Evolutionary conservation across 2,113 vertebrate species (phyloP), one percentile per base, ranked within the genome.

Genomic region (human (Homo sapiens)): DNA sequence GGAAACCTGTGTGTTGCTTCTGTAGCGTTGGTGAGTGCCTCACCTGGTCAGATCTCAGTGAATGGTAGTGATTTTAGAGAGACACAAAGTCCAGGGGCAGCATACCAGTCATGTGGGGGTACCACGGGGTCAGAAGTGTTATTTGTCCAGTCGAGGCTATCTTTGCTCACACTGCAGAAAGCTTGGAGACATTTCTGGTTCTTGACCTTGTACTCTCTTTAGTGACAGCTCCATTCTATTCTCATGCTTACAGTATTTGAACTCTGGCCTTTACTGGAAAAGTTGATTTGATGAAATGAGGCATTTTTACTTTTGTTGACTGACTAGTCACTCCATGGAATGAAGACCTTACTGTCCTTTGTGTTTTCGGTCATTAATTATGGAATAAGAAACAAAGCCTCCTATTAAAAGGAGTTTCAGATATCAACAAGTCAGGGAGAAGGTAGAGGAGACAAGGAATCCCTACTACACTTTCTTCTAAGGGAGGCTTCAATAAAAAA

Each of bases 31-130:
- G n/a, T 13, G 3, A 73, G 45, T 4, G 14, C 75, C 78, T 45
- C n/a, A 11, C 13, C 0, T 6, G 48, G 45, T 23, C 3, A 22
- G 72, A 18, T n/a, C 84, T 45, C 4, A 0, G 13, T 6, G 25
- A 35, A 1, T 3, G 40, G 32, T 20, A 1, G 20, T 59, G 73
- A 52, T 13, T 35, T 48, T 8, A 1, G 1, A 50, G 79, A 72
- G 75, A 66, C 0, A 0, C 2, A 18, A 16, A n/a, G 27, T n/a
- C 12, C 16, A 7, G 9, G 57, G 72, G 38, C 66, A 14, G 9
- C 0, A 14, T 5, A 6, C 16, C 23, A 32, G 17, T 50, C 13
- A 43, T 2, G 48, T n/a, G 59, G 64, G 43, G n/a, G 43, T 22
- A 10, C 52, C 43, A 0, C 27, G 8, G 5, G 80, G n/a, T 35